These are phyloP conservation scores for Drosophila basisetae DNA, from an alignment of 2,888 invertebrate genomes.

Conservation along the genomic window DNA sequence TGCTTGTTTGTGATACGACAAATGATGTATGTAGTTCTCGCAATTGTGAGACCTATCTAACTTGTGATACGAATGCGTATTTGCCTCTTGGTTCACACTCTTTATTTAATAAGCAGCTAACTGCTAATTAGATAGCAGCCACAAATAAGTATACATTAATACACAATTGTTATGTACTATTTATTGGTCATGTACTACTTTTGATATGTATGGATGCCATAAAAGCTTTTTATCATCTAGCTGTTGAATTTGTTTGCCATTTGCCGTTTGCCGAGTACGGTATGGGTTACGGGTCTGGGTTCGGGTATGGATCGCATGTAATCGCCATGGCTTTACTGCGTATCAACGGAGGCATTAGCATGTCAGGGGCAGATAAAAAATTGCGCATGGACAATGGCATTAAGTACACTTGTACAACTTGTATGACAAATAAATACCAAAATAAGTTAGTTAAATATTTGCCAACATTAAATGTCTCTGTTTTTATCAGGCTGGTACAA, in stretches of 20 bases:
- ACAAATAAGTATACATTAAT: conserved; percentile 25
- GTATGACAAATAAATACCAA: conserved; percentile 39
- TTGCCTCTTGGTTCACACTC: conserved; percentile 59
- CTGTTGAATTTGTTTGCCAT: conserved; percentile 20
- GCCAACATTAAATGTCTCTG: conserved; percentile 33
- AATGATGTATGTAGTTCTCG: conserved; percentile 31
- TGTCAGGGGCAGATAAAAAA: conserved; percentile 65
- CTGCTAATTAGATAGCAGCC: conserved; percentile 49
- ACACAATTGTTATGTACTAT: conserved; percentile 39
- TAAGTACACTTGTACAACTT: conserved; percentile 39
- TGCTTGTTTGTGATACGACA: conserved; percentile 32
- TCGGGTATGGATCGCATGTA: conserved; percentile 39
- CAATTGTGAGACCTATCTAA: conserved; percentile 20
- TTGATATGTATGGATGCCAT: conserved; percentile 36
- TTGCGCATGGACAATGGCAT: conserved; percentile 53
- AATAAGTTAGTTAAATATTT: conserved; percentile 64
- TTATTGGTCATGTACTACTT: conserved; percentile 53
- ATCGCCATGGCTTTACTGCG: conserved; percentile 41
- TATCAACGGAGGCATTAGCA: conserved; percentile 62
- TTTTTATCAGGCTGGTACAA: conserved; percentile 1
- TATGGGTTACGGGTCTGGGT: not conserved
- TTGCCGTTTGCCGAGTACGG: conserved; percentile 14
- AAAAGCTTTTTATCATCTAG: conserved; percentile 38
- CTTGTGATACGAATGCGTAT: conserved; percentile 29
- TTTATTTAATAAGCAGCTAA: conserved; percentile 53